Percentiles rank a stretch among this genome's conserved stretches.
phyloP scores from a whole-genome alignment of 2,797 vertebrate species.

The Cirrhinus mrigala region DNA sequence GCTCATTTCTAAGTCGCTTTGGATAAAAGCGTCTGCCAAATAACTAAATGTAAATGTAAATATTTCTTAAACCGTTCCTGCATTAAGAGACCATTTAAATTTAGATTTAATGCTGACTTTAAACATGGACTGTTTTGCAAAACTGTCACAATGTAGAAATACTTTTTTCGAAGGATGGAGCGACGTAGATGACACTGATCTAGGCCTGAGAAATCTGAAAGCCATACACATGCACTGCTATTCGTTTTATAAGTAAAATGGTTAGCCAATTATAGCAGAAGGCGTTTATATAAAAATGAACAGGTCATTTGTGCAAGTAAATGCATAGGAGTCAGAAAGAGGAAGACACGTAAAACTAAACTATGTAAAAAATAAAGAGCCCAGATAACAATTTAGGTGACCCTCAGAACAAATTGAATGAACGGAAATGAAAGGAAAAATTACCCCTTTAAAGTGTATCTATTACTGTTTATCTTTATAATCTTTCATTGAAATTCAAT shows the following conservation, averaged over 20 bases:
- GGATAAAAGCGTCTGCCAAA: no score
- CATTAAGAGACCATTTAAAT: no score
- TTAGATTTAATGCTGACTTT: no score
- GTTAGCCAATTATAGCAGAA: neutral
- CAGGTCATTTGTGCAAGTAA: neutral
- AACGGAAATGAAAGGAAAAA: neutral
- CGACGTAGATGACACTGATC: neutral
- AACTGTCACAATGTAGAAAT: no score
- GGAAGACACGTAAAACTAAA: neutral
- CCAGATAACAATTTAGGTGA: neutral
- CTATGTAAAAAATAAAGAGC: no score
- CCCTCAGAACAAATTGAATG: neutral
- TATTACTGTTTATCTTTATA: neutral
- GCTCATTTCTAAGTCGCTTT: no score
- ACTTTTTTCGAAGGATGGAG: neutral
- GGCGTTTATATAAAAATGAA: no score
- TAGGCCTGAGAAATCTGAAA: neutral
- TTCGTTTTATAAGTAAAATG: neutral
- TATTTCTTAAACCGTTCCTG: neutral
- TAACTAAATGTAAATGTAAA: no score
- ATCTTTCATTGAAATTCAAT: neutral
- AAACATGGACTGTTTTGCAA: no score
- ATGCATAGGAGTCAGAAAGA: neutral
- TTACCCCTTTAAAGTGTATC: neutral
- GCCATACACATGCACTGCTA: neutral